Conservation (phyloP, 2,888 invertebrate genomes). For the Liopterus haemorrhoidalis region DNA sequence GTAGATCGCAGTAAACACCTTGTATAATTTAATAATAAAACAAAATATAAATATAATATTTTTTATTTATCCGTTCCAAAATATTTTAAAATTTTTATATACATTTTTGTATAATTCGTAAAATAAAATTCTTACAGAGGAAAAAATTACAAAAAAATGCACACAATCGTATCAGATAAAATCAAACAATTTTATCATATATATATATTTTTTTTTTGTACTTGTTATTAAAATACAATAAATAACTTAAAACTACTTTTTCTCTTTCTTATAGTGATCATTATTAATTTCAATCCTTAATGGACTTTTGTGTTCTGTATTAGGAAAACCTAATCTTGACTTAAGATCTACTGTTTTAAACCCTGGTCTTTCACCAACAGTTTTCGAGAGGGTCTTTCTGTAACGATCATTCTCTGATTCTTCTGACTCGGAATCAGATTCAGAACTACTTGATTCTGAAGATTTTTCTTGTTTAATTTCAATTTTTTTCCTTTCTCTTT, state of each 20-base stretch:
- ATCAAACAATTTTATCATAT: too few species aligned
- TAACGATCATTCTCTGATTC: constrained; percentile 26
- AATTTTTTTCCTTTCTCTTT: constrained; percentile 27
- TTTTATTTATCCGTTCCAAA: too few species aligned
- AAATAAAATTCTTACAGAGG: too few species aligned
- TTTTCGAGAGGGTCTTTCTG: constrained; percentile 24
- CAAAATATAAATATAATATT: too few species aligned
- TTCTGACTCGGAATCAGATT: constrained; percentile 24
- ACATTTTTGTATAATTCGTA: too few species aligned
- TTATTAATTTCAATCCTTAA: constrained; percentile 42
- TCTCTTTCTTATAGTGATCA: constrained; percentile 36
- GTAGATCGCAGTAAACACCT: too few species aligned
- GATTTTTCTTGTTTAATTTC: constrained; percentile 31
- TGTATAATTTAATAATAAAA: too few species aligned
- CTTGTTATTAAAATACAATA: constrained; percentile 17
- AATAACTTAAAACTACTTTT: constrained; percentile 21
- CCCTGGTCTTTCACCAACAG: constrained; percentile 33
- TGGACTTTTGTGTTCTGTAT: constrained; percentile 37
- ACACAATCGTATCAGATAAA: too few species aligned
- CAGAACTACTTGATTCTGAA: constrained; percentile 26
- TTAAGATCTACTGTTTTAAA: constrained; percentile 32
- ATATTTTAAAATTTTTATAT: too few species aligned
- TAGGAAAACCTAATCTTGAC: constrained; percentile 17
- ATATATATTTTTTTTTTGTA: too few species aligned
- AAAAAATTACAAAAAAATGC: too few species aligned